Evolutionary conservation across 2,888 invertebrate species (phyloP), one percentile per base, ranked within the genome.

Genomic region (Pardosa pseudoannulata): DNA sequence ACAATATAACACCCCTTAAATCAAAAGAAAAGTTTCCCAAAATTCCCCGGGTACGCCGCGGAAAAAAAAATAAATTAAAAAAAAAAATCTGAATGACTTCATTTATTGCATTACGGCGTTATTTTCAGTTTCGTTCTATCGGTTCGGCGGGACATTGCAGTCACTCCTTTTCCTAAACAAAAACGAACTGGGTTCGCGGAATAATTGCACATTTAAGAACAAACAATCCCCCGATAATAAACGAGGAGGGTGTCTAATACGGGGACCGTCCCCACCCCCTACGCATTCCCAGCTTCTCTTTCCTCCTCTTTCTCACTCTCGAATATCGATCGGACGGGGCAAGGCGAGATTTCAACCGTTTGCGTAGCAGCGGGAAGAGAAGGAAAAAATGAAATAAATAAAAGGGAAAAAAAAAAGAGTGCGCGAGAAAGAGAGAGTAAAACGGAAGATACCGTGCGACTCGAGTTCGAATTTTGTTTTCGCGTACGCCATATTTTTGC

Each of bases 131-230:
- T 16, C 7, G 9, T 46, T 46, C 46, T 2, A 46, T 16, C 46
- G 16, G 16, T 9, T 16, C 9, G 9, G 2, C 46, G 2, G 9
- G 13, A 46, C 5, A 13, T 16, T 9, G 9, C 16, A 2, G n/a
- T 23, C 56, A 23, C 23, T 16, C 16, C 16, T 16, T 46, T 16
- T 46, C 56, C 5, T 23, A 6, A 56, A 23, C 56, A 56, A 56
- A 56, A 56, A 56, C 56, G 56, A n/a, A n/a, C n/a, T 16, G 56
- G 23, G 56, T 19, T 56, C 23, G 19, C 16, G 23, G 23, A 56
- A 56, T 56, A 56, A 56, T 56, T 56, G 56, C 56, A 23, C 56
- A 23, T 56, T 56, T 56, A 56, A 56, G 56, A 56, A 56, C 56
- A 56, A 56, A 56, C 56, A 56, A 56, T 56, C 23, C 23, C 56